Conservation (phyloP, 2,113 vertebrate species). For the Neodontobutis hainanensis region DNA sequence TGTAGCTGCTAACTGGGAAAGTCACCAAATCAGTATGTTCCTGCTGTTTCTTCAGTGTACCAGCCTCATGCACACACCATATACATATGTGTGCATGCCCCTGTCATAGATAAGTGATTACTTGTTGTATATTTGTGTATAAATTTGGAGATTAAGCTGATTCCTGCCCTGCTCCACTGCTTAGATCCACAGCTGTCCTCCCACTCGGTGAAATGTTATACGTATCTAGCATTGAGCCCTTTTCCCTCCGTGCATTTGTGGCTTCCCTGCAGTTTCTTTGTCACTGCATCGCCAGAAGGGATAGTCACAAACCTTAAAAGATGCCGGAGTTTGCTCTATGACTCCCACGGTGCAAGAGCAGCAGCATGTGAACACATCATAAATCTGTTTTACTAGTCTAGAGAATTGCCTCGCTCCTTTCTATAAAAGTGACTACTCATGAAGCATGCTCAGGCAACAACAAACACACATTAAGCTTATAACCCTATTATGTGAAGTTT, state of each 20-base stretch:
- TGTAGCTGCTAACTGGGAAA: no score
- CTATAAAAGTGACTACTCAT: constrained; percentile 22
- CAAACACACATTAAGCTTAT: constrained; percentile 20
- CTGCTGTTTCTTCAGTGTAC: neutral
- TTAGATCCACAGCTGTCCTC: constrained; percentile 7
- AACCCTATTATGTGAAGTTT: constrained; percentile 8
- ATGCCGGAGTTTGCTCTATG: constrained; percentile 25
- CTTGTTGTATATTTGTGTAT: constrained; percentile 8
- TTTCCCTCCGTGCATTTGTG: constrained; percentile 14
- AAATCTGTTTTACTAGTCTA: constrained; percentile 49
- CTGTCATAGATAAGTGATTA: constrained; percentile 41
- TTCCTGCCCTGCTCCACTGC: constrained; percentile 12
- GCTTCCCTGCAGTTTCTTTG: constrained; percentile 4
- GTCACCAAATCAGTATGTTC: no score
- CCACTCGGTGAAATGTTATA: neutral
- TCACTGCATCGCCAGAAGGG: constrained; percentile 7
- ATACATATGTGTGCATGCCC: constrained; percentile 3
- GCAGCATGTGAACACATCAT: constrained; percentile 26
- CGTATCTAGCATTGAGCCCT: neutral
- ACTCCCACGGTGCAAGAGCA: constrained; percentile 19
- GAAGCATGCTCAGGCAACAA: constrained; percentile 14
- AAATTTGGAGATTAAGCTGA: constrained; percentile 41
- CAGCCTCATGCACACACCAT: neutral
- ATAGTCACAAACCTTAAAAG: constrained; percentile 17
- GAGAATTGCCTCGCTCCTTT: constrained; percentile 21